phyloP scores from a whole-genome alignment of 2,113 vertebrate genomes.

The Rutilus rutilus region DNA sequence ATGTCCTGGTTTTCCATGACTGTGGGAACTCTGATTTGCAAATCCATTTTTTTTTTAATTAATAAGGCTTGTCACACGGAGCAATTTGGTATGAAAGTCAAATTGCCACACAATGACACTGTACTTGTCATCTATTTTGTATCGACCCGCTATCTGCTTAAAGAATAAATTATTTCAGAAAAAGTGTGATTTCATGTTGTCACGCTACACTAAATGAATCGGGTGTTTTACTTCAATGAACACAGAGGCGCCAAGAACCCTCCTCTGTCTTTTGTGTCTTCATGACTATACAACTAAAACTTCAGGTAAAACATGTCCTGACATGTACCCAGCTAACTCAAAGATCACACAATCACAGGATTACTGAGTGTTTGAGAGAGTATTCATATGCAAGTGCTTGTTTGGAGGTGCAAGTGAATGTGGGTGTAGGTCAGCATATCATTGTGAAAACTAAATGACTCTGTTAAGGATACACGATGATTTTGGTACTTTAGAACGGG shows the following conservation, averaged over 20 bases:
- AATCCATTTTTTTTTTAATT: neutral
- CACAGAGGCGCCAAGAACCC: neutral
- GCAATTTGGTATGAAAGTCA: neutral
- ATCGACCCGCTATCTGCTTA: neutral
- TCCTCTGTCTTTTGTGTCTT: neutral
- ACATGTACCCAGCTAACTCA: neutral
- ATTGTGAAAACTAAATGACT: neutral
- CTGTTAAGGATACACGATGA: neutral
- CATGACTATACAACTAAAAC: neutral
- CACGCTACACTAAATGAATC: neutral
- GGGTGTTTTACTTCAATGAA: neutral
- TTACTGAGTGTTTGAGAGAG: neutral
- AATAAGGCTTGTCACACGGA: neutral
- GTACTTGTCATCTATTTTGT: neutral
- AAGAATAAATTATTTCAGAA: neutral
- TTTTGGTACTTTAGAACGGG: neutral
- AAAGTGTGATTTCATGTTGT: neutral
- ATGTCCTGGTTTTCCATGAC: neutral
- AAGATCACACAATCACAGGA: neutral
- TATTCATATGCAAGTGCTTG: neutral
- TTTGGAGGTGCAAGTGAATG: neutral
- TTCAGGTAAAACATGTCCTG: neutral
- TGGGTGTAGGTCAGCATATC: neutral
- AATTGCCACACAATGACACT: neutral
- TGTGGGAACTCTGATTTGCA: neutral